Evolutionary conservation across 2,888 invertebrate species (phyloP), one percentile per base, ranked within the genome.

Genomic region (Drosophila anomalata): DNA sequence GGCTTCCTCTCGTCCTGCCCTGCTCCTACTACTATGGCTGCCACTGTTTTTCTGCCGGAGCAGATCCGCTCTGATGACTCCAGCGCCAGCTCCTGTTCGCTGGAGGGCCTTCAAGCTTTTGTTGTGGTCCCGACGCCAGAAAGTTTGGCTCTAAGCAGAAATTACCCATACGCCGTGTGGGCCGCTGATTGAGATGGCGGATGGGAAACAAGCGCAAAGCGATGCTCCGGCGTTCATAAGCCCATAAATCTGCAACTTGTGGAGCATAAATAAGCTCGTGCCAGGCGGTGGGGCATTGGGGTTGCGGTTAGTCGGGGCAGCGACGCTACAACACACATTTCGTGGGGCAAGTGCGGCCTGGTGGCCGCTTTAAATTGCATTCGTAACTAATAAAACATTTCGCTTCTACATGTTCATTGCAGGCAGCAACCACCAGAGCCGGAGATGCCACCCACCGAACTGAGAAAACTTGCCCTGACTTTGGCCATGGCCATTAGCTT

Each of bases 121-220:
- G 77, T 87, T 82, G 77, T 79, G 77, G 82, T 61, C 63, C 66
- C 54, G 51, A 55, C 55, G 59, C 57, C 82, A 53, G 65, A 87
- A 82, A 81, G 67, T 81, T 76, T 75, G 71, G 60, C 76, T 75
- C 77, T 75, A 84, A 78, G 75, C 82, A 76, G 75, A 82, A 78
- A 82, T 87, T 87, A 87, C 85, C 72, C 87, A 87, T 84, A 87
- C 85, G 81, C 81, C 78, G 65, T 69, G 87, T 84, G 69, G 71
- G 69, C 67, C 75, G 70, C 73, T 86, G 80, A 81, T 86, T 86
- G 87, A 73, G 46, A 60, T 59, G 71, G 62, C 17, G 24, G 58
- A 14, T 7, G 17, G 6, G 14, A n/a, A 6, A 14, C 14, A 14
- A 20, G 41, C 17, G 9, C 29, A 8, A 36, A 36, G 7, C 17